Evolutionary conservation across 2,797 vertebrate species (phyloP).

Genomic region (Tarsius wallacei): DNA sequence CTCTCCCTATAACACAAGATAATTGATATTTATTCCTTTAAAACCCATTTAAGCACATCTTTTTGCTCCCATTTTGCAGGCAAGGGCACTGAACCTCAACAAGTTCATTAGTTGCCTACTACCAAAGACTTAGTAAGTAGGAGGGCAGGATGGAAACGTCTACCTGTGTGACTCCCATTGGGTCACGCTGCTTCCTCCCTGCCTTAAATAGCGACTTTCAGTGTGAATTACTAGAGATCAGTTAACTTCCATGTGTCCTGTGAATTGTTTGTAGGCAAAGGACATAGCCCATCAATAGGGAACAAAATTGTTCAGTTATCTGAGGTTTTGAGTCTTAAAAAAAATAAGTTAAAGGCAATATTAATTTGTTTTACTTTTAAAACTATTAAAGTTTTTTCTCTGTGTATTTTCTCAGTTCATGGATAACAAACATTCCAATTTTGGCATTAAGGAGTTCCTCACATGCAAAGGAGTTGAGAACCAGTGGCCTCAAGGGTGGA

Average conservation of each 20-base stretch:
- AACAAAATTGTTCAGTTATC: not conserved
- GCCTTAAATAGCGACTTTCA: not conserved
- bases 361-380: not conserved
- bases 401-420: not conserved
- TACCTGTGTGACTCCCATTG: not conserved
- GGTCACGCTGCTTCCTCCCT: not conserved
- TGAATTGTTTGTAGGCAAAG: not conserved
- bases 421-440: not conserved
- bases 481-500: not conserved
- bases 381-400: not conserved
- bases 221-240: not conserved
- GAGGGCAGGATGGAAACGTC: not conserved
- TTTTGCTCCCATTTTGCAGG: not conserved
- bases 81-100: not conserved
- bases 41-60: not conserved
- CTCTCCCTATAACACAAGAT: not conserved
- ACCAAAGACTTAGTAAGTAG: not conserved
- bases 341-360: not conserved
- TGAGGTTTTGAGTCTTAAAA: not conserved
- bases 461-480: not conserved
- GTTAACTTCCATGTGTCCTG: not conserved
- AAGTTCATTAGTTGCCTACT: not conserved
- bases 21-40: not conserved
- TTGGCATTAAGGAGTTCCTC: not conserved
- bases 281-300: not conserved